Conservation (phyloP, 2,888 invertebrate genomes). For the Catonia carolina region DNA sequence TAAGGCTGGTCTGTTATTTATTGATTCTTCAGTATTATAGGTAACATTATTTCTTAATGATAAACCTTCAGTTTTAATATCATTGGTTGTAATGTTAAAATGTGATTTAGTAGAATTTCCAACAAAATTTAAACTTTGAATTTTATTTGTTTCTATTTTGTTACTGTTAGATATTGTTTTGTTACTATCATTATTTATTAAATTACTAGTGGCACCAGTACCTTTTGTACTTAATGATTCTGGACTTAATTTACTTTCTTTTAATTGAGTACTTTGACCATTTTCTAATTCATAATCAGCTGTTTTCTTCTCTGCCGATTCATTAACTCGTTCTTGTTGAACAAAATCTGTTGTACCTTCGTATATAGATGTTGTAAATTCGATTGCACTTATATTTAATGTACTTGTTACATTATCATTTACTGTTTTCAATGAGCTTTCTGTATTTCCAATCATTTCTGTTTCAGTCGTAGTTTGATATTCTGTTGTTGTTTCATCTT, state of each 20-base stretch:
- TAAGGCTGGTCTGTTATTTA: background rate
- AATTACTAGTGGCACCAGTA: background rate
- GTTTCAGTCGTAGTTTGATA: slow-evolving; percentile 27
- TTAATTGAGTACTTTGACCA: slow-evolving; percentile 21
- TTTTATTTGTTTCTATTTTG: slow-evolving; percentile 1
- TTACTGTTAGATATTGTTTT: background rate
- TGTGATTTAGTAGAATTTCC: slow-evolving; percentile 2
- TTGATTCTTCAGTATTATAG: background rate
- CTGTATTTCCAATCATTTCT: slow-evolving; percentile 26
- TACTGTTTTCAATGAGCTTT: slow-evolving; percentile 30
- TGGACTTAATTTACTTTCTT: slow-evolving; percentile 32
- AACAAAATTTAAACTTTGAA: background rate
- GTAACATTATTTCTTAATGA: slow-evolving; percentile 40
- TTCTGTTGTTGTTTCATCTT: slow-evolving; percentile 26
- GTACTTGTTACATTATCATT: slow-evolving; percentile 18
- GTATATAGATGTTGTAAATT: slow-evolving; percentile 22
- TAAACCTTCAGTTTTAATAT: background rate
- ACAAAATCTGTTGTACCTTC: slow-evolving; percentile 21
- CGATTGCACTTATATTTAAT: slow-evolving; percentile 25
- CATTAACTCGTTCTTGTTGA: slow-evolving; percentile 8
- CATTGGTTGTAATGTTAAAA: background rate
- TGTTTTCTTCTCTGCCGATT: background rate
- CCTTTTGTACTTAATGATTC: slow-evolving; percentile 19
- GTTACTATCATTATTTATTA: background rate
- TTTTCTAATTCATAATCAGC: slow-evolving; percentile 1